Base-by-base conservation (phyloP, 53 echinoderm and acorn worm genomes). In the Arbacia lixula region DNA sequence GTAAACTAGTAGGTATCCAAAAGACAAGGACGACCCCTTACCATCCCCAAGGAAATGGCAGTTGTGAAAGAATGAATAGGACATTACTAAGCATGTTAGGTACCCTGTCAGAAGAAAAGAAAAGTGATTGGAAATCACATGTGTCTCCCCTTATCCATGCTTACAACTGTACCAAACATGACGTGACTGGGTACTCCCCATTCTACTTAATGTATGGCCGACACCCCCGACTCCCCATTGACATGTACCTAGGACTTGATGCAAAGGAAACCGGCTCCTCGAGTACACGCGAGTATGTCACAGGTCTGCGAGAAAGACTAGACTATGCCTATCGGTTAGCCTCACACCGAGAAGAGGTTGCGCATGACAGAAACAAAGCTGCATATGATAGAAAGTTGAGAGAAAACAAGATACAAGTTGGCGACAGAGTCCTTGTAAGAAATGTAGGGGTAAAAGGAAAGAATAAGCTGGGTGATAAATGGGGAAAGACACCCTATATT, bases 121-220 rank as follows among this genome's bases (percentile, higher is more conserved):
- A 86, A 43, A 12, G 3, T 1, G 82, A 92, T 31, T 92, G 88
- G 85, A 91, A 91, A 52, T 76, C 69, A 50, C 62, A 91, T 62
- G 71, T 91, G 1, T 68, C 79, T 5, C 79, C 87, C 1, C 77
- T 91, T 28, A 61, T 87, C 2, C 91, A 91, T 72, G 91, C 91
- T 0, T 87, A 91, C 39, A 91, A 91, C 21, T 84, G 84, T 22
- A 86, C 90, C 0, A 57, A 46, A 1, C 74, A 92, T 53, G 75
- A 83, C 24, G 55, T 60, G 1, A 93, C 93, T 2, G 89, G 87
- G 0, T 75, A 54, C 30, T 87, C 85, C 22, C 89, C 93, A 1
- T 93, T 89, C 60, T 64, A 53, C 30, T 50, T 91, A 0, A 88
- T 91, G 91, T 87, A 83, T 71, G 92, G 92, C 1, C 49, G 92